phyloP scores from a whole-genome alignment of 2,888 invertebrate genomes.

The Ormyrus pomaceus region DNA sequence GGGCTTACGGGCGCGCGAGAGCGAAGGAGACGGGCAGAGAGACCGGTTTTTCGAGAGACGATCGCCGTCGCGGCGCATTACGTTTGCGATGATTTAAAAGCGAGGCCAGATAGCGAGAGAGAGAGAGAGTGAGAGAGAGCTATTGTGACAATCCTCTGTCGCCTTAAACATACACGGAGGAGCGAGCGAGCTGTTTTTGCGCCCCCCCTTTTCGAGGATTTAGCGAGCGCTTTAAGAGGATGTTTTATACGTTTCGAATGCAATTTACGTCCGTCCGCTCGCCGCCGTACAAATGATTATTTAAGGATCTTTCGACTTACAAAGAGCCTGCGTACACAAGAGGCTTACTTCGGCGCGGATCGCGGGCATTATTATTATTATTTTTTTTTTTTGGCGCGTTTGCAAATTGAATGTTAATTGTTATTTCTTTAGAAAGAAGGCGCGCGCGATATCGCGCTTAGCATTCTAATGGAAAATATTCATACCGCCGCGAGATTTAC shows the following conservation, averaged over 20 bases:
- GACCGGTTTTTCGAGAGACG: constrained; percentile 37
- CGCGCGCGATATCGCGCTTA: no score
- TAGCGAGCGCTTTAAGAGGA: constrained; percentile 34
- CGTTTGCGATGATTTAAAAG: constrained; percentile 53
- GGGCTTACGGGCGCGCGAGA: neutral
- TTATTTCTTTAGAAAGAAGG: no score
- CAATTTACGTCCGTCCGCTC: constrained; percentile 47
- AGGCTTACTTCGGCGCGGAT: no score
- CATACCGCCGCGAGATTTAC: no score
- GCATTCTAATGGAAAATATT: no score
- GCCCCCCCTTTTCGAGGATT: neutral
- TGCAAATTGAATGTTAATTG: no score
- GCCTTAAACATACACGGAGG: constrained; percentile 50
- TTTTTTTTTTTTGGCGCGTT: no score
- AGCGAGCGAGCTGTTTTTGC: neutral
- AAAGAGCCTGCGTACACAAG: neutral
- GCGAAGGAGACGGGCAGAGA: neutral
- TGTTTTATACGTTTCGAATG: constrained; percentile 52
- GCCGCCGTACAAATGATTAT: constrained; percentile 50
- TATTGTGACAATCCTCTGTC: constrained; percentile 57
- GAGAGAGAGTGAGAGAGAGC: neutral
- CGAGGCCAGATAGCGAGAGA: constrained; percentile 10
- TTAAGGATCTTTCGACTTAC: constrained; percentile 26
- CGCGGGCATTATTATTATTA: no score
- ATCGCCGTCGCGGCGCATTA: constrained; percentile 40